phyloP scores from a whole-genome alignment of 2,113 vertebrate genomes.

The Peromyscus californicus region DNA sequence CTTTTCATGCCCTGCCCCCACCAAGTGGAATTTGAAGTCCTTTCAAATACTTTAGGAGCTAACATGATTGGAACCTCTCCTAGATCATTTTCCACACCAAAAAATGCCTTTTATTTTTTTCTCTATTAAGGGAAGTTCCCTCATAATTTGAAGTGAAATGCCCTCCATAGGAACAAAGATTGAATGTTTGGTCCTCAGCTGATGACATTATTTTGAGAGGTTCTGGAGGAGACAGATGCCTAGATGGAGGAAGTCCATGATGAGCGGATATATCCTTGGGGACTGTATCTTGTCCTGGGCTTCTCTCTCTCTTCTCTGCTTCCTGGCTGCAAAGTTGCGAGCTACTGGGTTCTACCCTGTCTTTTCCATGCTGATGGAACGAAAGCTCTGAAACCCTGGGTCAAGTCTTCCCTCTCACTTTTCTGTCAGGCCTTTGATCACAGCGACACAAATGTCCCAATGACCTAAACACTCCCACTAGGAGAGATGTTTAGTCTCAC shows the following conservation, averaged over 20 bases:
- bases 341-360: background rate
- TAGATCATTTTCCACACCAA: background rate
- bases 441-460: background rate
- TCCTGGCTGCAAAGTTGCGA: background rate
- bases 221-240: no score
- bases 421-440: background rate
- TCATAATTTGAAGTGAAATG: background rate
- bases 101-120: background rate
- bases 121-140: background rate
- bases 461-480: background rate
- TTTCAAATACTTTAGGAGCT: rapidly evolving
- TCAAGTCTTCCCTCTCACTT: background rate
- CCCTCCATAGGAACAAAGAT: background rate
- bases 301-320: background rate
- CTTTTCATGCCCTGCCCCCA: no score
- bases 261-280: no score
- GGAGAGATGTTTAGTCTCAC: background rate
- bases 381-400: background rate
- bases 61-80: no score
- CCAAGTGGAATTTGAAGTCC: background rate
- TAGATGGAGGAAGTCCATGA: background rate
- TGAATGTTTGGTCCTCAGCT: background rate
- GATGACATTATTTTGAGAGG: background rate
- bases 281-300: no score
- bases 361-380: background rate